A percentile compares a stretch with the other conserved stretches of the same genome.
These are phyloP conservation scores for Eulemur rubriventer DNA, from an alignment of 2,797 vertebrate species.

Conservation along the genomic window DNA sequence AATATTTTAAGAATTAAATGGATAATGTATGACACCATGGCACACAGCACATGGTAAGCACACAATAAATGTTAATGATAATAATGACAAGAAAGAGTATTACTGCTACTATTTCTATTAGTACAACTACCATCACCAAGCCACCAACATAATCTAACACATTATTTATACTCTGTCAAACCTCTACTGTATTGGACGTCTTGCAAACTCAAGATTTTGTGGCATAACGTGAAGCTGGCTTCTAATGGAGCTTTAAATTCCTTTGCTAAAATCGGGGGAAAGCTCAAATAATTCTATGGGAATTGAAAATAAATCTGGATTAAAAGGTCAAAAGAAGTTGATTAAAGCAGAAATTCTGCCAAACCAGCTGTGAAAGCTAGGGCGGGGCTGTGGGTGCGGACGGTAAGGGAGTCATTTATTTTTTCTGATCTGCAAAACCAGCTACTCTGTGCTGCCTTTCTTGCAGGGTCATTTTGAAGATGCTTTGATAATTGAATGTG, in stretches of 20 bases:
- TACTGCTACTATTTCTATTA: background rate
- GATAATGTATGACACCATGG: background rate
- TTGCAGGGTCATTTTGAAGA: background rate
- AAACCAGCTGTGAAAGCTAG: background rate
- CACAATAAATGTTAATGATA: background rate
- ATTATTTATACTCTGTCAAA: background rate
- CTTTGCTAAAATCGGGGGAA: background rate
- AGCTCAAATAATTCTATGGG: background rate
- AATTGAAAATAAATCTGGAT: background rate
- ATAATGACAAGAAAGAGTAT: background rate
- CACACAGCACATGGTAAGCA: background rate
- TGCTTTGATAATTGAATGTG: background rate
- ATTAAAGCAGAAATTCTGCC: background rate
- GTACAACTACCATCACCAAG: background rate
- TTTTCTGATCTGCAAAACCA: background rate
- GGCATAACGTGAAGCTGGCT: background rate
- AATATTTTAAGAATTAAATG: background rate
- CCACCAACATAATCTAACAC: background rate
- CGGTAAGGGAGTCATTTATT: background rate
- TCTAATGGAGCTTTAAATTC: background rate
- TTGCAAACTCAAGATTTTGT: background rate
- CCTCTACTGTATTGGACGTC: background rate
- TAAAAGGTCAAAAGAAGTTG: background rate
- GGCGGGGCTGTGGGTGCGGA: accelerated
- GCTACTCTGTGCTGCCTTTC: background rate